Base-by-base conservation (phyloP, 2,797 vertebrate genomes). In the Hypotaenidia philippensis region DNA sequence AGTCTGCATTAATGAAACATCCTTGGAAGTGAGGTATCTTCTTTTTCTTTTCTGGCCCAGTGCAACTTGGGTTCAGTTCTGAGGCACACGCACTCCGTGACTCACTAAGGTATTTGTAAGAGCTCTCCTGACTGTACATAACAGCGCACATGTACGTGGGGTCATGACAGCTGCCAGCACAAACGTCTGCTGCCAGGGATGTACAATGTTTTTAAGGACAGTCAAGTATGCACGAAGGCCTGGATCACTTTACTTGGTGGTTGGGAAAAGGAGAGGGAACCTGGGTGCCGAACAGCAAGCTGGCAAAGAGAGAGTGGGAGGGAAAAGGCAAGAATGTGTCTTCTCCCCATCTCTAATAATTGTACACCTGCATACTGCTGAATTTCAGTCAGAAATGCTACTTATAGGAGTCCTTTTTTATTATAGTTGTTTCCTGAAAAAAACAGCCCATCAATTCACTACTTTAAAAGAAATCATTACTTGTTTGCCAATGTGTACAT, bases 101-200 rank as follows among this genome's bases (percentile, higher is more conserved):
- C 9, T 23, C 36, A 68, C 40, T 8, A 91, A 53, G 8, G 11
- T 11, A 78, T 86, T 18, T 0, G 0, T n/a, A 34, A 64, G 4
- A 23, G n/a, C 6, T 72, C 31, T 90, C 20, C 19, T 13, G 34
- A 38, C 3, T 65, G 36, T 53, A 57, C 18, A 40, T 9, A 22
- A 6, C 63, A 59, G 13, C 2, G 7, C 11, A 44, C 27, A 10
- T 0, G 0, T 59, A 11, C 0, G 0, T 59, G 31, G 15, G 17
- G 15, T 87, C 27, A 47, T 0, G 0, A 17, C 71, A 66, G 55
- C 74, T 82, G 27, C 29, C 3, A 3, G 27, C 17, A 52, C 36
- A 87, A 20, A 8, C 11, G 86, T 53, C 45, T 87, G 11, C 65
- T 89, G 57, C 41, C 61, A 65, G 40, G 41, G 32, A 32, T 12